Percentiles rank a stretch among this genome's conserved stretches.
These are phyloP conservation scores for Colossoma macropomum DNA, from an alignment of 2,113 vertebrate species.

Conservation along the genomic window DNA sequence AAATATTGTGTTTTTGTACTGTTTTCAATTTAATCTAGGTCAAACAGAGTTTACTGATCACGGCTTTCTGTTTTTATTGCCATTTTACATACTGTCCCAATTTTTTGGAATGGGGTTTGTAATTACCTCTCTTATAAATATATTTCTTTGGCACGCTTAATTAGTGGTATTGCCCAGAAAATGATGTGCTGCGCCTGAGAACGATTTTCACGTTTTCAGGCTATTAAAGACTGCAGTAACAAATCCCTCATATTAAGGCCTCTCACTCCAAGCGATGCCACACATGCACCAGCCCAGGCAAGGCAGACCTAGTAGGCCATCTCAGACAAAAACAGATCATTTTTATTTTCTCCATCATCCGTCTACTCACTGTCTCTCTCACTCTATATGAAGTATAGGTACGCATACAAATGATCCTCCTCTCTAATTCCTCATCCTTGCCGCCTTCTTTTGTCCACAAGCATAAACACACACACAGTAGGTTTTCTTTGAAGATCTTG, in stretches of 20 bases:
- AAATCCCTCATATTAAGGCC: background rate
- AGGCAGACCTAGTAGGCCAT: background rate
- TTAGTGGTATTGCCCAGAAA: background rate
- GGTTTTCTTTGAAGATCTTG: slow-evolving; percentile 14
- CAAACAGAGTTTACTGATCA: too few relatives aligned
- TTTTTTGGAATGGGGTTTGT: too few relatives aligned
- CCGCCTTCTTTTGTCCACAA: background rate
- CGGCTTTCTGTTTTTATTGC: too few relatives aligned
- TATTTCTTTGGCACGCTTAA: background rate
- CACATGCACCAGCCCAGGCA: background rate
- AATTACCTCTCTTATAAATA: too few relatives aligned
- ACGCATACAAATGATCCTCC: slow-evolving; percentile 4
- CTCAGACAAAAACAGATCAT: background rate
- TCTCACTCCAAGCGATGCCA: background rate
- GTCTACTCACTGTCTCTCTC: background rate
- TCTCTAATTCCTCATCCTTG: slow-evolving; percentile 3
- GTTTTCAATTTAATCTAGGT: too few relatives aligned
- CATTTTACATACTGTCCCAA: too few relatives aligned
- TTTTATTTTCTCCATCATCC: background rate
- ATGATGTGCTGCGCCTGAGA: background rate
- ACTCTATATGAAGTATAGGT: background rate
- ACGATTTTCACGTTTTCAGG: background rate
- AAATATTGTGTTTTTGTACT: too few relatives aligned
- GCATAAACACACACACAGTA: background rate
- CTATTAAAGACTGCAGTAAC: background rate